Percentiles rank a stretch among this genome's conserved stretches.
These are phyloP conservation scores for Mactromeris polynyma DNA, from an alignment of 2,888 invertebrate species.

Conservation along the genomic window DNA sequence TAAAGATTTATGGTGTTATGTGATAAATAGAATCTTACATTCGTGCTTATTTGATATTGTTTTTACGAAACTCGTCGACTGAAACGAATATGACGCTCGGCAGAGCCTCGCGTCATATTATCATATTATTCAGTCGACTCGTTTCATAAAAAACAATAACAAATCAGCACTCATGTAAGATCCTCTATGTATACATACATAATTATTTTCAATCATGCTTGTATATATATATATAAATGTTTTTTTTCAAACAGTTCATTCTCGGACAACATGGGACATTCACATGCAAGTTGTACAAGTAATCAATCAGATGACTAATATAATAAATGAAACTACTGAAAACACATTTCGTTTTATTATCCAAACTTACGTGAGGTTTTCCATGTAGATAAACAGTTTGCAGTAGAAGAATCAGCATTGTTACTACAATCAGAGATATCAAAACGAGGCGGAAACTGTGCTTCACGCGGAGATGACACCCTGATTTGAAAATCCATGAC, in stretches of 20 bases:
- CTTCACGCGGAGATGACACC: neutral
- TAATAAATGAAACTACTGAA: neutral
- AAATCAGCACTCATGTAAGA: no score
- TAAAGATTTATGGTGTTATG: no score
- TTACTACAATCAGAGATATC: neutral
- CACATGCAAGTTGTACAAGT: neutral
- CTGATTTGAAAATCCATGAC: constrained; percentile 11
- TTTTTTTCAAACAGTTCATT: neutral
- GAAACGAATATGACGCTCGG: no score
- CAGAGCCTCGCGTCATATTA: no score
- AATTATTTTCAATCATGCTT: neutral
- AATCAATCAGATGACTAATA: neutral
- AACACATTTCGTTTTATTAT: neutral
- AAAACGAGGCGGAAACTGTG: neutral
- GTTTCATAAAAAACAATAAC: no score
- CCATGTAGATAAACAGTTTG: constrained; percentile 10
- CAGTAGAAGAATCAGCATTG: neutral
- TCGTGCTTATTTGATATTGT: no score
- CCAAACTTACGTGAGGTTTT: neutral
- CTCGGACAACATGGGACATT: no score
- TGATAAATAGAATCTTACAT: no score
- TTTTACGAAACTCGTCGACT: no score
- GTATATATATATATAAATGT: neutral
- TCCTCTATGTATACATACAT: neutral
- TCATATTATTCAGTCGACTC: no score